Conservation (phyloP, 2,888 invertebrate genomes). For the Drosophila anomalata region DNA sequence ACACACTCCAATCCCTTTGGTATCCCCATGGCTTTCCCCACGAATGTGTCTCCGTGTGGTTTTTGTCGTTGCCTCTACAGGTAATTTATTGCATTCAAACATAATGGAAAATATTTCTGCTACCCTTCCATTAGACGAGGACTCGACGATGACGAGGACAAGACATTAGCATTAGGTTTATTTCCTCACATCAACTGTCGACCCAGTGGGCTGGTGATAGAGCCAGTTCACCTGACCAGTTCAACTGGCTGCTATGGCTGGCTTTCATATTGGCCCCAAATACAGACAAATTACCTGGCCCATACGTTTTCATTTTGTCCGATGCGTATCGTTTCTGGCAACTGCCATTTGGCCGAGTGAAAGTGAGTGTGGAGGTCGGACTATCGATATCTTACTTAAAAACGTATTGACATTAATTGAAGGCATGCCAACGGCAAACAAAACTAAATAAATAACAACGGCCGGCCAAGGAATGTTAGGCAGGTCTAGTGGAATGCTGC, state of each 20-base stretch:
- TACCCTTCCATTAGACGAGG: conserved; percentile 64
- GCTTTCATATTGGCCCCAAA: conserved; percentile 52
- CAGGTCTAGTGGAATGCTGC: conserved; percentile 42
- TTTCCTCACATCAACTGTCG: conserved; percentile 75
- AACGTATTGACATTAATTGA: conserved; percentile 83
- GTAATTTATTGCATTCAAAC: conserved; percentile 81
- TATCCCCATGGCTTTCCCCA: conserved; percentile 12
- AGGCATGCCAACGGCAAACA: conserved; percentile 80
- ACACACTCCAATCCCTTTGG: conserved; percentile 24
- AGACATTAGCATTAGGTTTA: conserved; percentile 79
- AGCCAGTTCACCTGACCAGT: conserved; percentile 68
- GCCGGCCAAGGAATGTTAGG: conserved; percentile 57
- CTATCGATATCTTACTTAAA: conserved; percentile 79
- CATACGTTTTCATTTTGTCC: conserved; percentile 72
- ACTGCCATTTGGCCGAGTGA: background rate
- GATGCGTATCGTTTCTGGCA: conserved; percentile 61
- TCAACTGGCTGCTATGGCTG: conserved; percentile 23
- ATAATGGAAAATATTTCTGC: conserved; percentile 80
- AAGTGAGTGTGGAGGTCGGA: conserved; percentile 7
- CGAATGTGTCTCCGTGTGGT: conserved; percentile 52
- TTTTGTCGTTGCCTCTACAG: conserved; percentile 77
- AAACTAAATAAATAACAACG: conserved; percentile 80
- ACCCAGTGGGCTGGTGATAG: conserved; percentile 28
- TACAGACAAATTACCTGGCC: conserved; percentile 71
- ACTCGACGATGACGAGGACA: conserved; percentile 39